Evolutionary conservation across 2,888 invertebrate species (phyloP).

Genomic region (Enchytraeus crypticus): DNA sequence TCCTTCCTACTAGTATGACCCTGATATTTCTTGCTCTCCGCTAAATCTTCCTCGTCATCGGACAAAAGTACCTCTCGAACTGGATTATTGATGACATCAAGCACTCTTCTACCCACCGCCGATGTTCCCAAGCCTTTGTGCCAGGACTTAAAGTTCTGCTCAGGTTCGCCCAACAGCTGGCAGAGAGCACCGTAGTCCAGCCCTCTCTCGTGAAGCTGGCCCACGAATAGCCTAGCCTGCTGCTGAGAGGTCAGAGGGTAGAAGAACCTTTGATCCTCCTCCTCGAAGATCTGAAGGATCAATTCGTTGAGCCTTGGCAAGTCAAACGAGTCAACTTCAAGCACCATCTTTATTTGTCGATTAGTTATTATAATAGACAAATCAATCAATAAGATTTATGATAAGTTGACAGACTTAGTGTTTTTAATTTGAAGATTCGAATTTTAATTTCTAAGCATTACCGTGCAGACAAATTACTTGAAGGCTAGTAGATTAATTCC

Average conservation of each 20-base stretch:
- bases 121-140: slow-evolving; percentile 17
- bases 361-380: too few relatives aligned
- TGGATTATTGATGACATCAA: slow-evolving; percentile 19
- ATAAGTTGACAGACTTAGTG: too few relatives aligned
- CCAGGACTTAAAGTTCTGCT: slow-evolving; percentile 24
- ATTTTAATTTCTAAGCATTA: too few relatives aligned
- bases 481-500: too few relatives aligned
- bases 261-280: slow-evolving; percentile 18
- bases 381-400: too few relatives aligned
- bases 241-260: slow-evolving; percentile 20
- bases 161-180: slow-evolving; percentile 19
- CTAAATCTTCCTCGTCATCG: slow-evolving; percentile 13
- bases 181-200: slow-evolving; percentile 14
- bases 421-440: too few relatives aligned
- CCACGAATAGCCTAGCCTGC: slow-evolving; percentile 21
- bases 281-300: slow-evolving; percentile 24
- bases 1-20: background rate
- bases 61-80: slow-evolving; percentile 15
- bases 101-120: slow-evolving; percentile 18
- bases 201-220: slow-evolving; percentile 20
- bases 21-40: background rate
- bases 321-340: background rate
- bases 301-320: slow-evolving; percentile 8
- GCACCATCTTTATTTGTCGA: too few relatives aligned
- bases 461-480: too few relatives aligned